phyloP scores from a whole-genome alignment of 2,113 vertebrate genomes.

The Vulpes lagopus region DNA sequence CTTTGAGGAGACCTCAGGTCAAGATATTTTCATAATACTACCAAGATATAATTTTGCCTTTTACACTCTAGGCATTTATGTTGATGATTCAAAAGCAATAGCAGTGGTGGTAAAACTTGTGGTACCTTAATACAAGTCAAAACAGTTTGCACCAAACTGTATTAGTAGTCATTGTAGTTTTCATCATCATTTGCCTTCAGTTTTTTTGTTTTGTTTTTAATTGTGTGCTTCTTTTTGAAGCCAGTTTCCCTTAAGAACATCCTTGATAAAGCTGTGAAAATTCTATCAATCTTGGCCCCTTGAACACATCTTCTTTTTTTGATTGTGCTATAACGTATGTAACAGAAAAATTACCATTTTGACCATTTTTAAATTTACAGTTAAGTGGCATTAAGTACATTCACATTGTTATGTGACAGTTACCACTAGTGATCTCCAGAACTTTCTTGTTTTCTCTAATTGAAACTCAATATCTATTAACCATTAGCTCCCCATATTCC shows the following conservation, averaged over 20 bases:
- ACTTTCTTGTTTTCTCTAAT: neutral
- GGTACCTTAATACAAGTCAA: neutral
- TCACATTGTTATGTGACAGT: neutral
- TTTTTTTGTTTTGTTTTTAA: neutral
- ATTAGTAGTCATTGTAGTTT: neutral
- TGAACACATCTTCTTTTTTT: neutral
- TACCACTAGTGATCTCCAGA: neutral
- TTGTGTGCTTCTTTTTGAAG: neutral
- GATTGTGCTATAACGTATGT: neutral
- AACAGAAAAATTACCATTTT: neutral
- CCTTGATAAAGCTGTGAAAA: neutral
- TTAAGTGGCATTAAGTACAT: neutral
- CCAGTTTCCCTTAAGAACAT: neutral
- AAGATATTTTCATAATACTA: neutral
- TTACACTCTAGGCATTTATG: neutral
- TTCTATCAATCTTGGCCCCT: neutral
- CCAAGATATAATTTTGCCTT: neutral
- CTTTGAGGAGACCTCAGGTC: neutral
- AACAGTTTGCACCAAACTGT: neutral
- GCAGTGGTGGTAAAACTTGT: neutral
- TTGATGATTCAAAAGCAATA: neutral
- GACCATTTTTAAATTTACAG: neutral
- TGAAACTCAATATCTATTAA: neutral
- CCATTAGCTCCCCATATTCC: neutral
- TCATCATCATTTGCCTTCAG: neutral